Evolutionary conservation across 1,140 invertebrate species (phyloP).

Genomic region (Ooceraea biroi): DNA sequence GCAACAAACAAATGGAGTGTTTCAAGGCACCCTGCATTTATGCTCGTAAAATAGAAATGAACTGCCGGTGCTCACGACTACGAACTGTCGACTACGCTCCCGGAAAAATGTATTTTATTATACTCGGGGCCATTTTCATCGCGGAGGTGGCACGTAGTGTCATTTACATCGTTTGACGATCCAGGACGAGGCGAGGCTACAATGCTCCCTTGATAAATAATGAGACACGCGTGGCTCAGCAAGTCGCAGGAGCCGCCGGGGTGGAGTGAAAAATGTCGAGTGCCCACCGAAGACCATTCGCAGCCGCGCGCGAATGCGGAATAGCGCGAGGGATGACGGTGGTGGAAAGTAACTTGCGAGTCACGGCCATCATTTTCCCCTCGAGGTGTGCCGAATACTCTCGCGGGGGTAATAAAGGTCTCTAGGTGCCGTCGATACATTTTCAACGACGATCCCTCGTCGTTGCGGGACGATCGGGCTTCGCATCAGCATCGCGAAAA

Average conservation of each 20-base stretch:
- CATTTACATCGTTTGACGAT: constrained; percentile 32
- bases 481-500: constrained; percentile 21
- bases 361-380: constrained; percentile 52
- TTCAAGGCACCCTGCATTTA: too few species aligned
- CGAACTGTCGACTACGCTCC: neutral
- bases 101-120: neutral
- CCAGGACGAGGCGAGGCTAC: constrained; percentile 3
- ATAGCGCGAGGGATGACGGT: constrained; percentile 34
- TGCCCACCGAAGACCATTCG: constrained; percentile 44
- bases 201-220: constrained; percentile 52
- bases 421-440: constrained; percentile 48
- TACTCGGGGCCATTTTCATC: constrained; percentile 6
- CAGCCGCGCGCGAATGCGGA: constrained; percentile 31
- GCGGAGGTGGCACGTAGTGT: neutral
- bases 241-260: constrained; percentile 4
- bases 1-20: too few species aligned
- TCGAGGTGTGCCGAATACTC: constrained; percentile 39
- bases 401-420: constrained; percentile 60
- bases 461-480: constrained; percentile 41
- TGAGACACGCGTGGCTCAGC: constrained; percentile 60
- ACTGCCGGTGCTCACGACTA: neutral
- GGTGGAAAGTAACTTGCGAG: constrained; percentile 44
- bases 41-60: neutral
- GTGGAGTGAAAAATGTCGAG: constrained; percentile 54
- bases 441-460: neutral